Base-by-base conservation (phyloP, 2,888 invertebrate genomes). In the Endotricha flammealis region DNA sequence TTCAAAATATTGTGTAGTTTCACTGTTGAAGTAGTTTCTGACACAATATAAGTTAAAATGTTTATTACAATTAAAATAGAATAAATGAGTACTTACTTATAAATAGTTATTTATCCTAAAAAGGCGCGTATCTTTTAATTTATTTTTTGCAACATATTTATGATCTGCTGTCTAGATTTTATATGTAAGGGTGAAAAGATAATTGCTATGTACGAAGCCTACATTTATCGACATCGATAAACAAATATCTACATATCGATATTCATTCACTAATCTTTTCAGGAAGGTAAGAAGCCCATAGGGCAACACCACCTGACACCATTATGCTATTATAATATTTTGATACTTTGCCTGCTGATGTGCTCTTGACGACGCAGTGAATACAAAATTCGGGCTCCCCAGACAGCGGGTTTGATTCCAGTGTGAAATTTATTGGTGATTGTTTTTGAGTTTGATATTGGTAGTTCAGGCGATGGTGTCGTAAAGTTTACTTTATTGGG, bases 311-410 rank as follows among this genome's bases (percentile, higher is more conserved):
- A 86, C 82, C 85, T 85, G 83, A 81, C 76, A 76, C 80, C 82
- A 81, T 86, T 80, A 81, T 65, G 73, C 81, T 75, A 82, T 85
- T 86, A 86, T 82, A 87, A 87, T 87, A 85, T 86, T 82, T 83
- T 71, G 81, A 73, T 74, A 67, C 75, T 73, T 65, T 63, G 57
- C 71, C 71, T 74, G 55, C 75, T 85, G 86, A 81, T 85, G 80
- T 76, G 72, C 78, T 81, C 78, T 82, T 82, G 82, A 79, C 76
- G 81, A 78, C 70, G 80, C 77, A 75, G 78, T 82, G 87, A 86
- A 87, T 87, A 85, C 86, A 41, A 80, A 87, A 82, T 74, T 64
- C 72, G 53, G 50, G 44, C 53, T 54, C 58, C 58, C 53, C 43
- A 36, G 54, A 53, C 50, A 46, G 44, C 40, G 45, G 43, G 46